These are phyloP conservation scores for Psilopsiagon aurifrons DNA, from an alignment of 2,113 vertebrate species.

Conservation along the genomic window DNA sequence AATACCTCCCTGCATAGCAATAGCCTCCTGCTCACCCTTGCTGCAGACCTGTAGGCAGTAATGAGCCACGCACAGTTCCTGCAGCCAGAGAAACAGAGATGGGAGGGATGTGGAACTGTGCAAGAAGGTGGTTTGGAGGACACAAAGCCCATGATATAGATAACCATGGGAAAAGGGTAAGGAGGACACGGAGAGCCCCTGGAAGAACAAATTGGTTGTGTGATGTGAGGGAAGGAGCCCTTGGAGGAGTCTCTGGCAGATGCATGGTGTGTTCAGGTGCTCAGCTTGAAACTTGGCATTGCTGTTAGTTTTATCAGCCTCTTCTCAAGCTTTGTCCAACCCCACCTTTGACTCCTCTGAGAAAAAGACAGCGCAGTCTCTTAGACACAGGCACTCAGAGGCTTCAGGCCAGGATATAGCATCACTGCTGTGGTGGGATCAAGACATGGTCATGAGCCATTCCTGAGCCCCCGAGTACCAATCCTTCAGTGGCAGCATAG, in stretches of 20 bases:
- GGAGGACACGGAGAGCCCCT: not conserved
- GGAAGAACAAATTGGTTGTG: not conserved
- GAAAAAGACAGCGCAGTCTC: not conserved
- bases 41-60: not conserved
- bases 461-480: rapidly evolving
- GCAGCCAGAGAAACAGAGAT: not conserved
- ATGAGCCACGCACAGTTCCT: not conserved
- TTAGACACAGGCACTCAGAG: not conserved
- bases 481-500: not conserved
- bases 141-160: rapidly evolving
- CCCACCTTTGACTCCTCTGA: not conserved
- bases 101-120: not conserved
- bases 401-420: not conserved
- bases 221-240: not conserved
- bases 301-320: not conserved
- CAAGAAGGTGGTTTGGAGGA: not conserved
- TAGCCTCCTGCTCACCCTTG: not conserved
- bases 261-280: rapidly evolving
- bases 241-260: not conserved
- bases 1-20: not conserved
- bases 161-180: not conserved
- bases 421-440: not conserved
- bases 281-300: not conserved
- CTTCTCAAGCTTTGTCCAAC: not conserved
- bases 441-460: not conserved